phyloP scores from a whole-genome alignment of 92 coral and sea anemone genomes.

The Paragorgia papillata region DNA sequence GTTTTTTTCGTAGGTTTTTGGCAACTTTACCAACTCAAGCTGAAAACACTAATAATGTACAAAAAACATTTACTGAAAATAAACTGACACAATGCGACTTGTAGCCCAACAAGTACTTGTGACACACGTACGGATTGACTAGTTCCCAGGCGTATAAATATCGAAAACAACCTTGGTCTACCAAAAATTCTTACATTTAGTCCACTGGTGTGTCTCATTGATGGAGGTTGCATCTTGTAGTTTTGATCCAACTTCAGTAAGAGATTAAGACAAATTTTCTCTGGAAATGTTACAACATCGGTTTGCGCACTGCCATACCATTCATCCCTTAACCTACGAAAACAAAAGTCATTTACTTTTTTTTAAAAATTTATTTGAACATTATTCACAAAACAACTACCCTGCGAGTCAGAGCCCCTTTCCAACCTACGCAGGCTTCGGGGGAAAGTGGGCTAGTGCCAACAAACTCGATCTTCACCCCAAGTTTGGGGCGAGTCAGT shows the following conservation, averaged over 20 bases:
- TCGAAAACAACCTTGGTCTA: not conserved
- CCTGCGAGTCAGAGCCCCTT: too few relatives aligned
- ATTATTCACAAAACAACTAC: not conserved
- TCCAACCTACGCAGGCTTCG: too few relatives aligned
- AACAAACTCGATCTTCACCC: too few relatives aligned
- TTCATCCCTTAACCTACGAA: constrained; percentile 13
- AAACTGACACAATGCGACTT: too few relatives aligned
- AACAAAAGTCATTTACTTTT: not conserved
- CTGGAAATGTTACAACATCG: constrained; percentile 54
- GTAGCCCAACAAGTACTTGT: too few relatives aligned
- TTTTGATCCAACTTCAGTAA: constrained; percentile 54
- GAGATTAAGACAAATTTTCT: constrained; percentile 62
- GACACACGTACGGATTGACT: too few relatives aligned
- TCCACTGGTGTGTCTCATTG: constrained; percentile 63
- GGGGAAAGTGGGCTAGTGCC: too few relatives aligned
- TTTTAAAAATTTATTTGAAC: not conserved
- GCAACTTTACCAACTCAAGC: too few relatives aligned
- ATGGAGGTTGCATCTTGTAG: constrained; percentile 62
- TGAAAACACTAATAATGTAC: too few relatives aligned
- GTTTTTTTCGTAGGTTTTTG: not conserved
- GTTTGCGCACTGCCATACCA: constrained; percentile 44
- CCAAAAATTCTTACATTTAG: constrained; percentile 55
- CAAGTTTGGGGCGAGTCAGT: too few relatives aligned
- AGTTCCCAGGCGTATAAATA: too few relatives aligned
- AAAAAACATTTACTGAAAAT: too few relatives aligned